A percentile compares a stretch with the other conserved stretches of the same genome.
Conservation (phyloP, 2,888 invertebrate genomes). For the Catocala sponsa region DNA sequence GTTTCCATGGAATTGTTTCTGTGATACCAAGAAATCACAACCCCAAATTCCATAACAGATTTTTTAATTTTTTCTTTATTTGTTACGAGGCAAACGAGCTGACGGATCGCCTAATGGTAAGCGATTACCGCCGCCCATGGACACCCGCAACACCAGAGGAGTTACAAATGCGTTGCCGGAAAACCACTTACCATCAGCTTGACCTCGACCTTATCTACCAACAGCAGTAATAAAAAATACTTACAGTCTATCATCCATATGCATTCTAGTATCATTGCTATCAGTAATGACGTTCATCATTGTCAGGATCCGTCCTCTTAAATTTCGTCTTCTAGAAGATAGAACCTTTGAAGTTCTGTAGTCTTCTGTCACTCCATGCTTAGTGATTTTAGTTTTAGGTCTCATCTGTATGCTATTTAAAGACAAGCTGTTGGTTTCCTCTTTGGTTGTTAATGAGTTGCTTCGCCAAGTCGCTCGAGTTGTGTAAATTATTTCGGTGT, state of each 20-base stretch:
- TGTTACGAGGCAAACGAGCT: no score
- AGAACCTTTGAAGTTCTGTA: constrained; percentile 63
- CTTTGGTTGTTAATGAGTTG: background rate
- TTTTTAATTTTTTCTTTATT: no score
- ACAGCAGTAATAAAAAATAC: constrained; percentile 40
- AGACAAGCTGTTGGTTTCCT: background rate
- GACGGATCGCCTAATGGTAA: no score
- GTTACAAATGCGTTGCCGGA: no score
- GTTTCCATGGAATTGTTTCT: no score
- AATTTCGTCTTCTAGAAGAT: constrained; percentile 64
- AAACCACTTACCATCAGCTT: no score
- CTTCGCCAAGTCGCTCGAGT: constrained; percentile 64
- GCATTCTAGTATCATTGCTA: constrained; percentile 73
- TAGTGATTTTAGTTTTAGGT: constrained; percentile 27
- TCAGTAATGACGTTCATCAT: constrained; percentile 78
- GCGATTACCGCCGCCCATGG: no score
- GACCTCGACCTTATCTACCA: no score
- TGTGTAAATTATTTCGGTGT: constrained; percentile 64
- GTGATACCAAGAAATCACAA: no score
- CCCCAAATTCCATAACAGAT: no score
- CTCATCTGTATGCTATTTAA: background rate
- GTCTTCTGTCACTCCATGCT: constrained; percentile 67
- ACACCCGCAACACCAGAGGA: no score
- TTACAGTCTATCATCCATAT: constrained; percentile 79
- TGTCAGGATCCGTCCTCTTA: constrained; percentile 67